Evolutionary conservation across 2,113 vertebrate species (phyloP), one percentile per base, ranked within the genome.

Genomic region (Dendropsophus ebraccatus): DNA sequence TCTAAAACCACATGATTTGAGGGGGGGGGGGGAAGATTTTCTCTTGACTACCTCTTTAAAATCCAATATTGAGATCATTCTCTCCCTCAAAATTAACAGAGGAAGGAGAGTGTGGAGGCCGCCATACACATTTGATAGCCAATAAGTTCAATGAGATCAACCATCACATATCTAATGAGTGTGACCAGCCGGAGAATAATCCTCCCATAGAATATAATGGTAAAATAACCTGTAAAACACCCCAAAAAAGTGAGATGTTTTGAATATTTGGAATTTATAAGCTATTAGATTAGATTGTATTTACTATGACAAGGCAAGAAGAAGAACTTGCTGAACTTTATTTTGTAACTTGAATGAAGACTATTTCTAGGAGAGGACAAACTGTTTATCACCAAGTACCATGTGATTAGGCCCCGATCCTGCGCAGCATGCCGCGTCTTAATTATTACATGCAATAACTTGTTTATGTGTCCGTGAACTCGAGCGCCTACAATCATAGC

Each of bases 371-470:
- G 25, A 8, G 7, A 69, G 60, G 45, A 69, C 45, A 70, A 82
- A 82, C 62, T 49, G 80, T 82, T 70, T 70, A 82, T 70, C 62
- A 35, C 62, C 12, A 41, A 82, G 70, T 70, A 69, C 60, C 45
- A 47, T 70, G 62, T 70, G 25, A 67, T 82, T 70, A 52, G 56
- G n/a, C 37, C 37, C 28, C 19, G 41, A 81, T 28, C 78, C 56
- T 47, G 56, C 78, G 65, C 78, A 65, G 56, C 56, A 65, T 62
- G 78, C 47, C 45, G 78, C 5, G 37, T 81, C 78, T 81, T 81
- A 81, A 81, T 81, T 81, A 81, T 65, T 62, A 81, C 41, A 81
- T 81, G 80, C 56, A 28, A 82, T 23, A 82, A 70, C 62, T 70
- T 82, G 80, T 82, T 82, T 82, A 82, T 69, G 41, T 69, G 80